A percentile compares a stretch with the other conserved stretches of the same genome.
These are phyloP conservation scores for Neogobius melanostomus DNA, from an alignment of 2,113 vertebrate genomes.

Conservation along the genomic window DNA sequence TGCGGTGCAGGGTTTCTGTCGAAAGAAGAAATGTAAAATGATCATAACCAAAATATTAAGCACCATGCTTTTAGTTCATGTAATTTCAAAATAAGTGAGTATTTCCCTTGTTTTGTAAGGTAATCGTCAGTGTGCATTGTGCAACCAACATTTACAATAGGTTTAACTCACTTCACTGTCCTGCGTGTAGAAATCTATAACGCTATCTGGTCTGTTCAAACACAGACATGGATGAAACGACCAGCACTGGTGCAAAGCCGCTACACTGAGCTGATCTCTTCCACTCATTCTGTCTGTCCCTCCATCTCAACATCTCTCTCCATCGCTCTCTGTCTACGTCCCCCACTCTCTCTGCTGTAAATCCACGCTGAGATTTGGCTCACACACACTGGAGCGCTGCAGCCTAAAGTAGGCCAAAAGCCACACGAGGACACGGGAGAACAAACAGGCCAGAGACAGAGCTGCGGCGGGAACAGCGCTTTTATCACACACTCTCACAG, in stretches of 20 bases:
- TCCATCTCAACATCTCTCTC: slow-evolving; percentile 23
- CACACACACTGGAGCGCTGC: slow-evolving; percentile 50
- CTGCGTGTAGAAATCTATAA: neutral
- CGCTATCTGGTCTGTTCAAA: neutral
- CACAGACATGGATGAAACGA: neutral
- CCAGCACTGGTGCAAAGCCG: neutral
- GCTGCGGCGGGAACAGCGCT: neutral
- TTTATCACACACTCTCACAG: neutral
- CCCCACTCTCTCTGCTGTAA: slow-evolving; percentile 40
- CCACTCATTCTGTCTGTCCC: slow-evolving; percentile 18
- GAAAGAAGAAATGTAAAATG: too few species aligned
- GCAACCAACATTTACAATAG: too few species aligned
- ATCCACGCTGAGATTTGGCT: slow-evolving; percentile 65
- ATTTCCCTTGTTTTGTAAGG: too few species aligned
- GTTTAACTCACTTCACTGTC: neutral
- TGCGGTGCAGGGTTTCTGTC: too few species aligned
- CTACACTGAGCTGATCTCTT: slow-evolving; percentile 16
- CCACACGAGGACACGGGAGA: slow-evolving; percentile 68
- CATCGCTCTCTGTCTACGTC: slow-evolving; percentile 29
- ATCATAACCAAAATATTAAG: too few species aligned
- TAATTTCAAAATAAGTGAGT: too few species aligned
- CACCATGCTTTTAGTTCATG: too few species aligned
- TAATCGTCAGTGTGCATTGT: too few species aligned
- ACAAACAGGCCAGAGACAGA: slow-evolving; percentile 17
- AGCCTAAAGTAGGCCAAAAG: slow-evolving; percentile 77